Base-by-base conservation (phyloP, 2,888 invertebrate genomes). In the Campopleginae sp. region DNA sequence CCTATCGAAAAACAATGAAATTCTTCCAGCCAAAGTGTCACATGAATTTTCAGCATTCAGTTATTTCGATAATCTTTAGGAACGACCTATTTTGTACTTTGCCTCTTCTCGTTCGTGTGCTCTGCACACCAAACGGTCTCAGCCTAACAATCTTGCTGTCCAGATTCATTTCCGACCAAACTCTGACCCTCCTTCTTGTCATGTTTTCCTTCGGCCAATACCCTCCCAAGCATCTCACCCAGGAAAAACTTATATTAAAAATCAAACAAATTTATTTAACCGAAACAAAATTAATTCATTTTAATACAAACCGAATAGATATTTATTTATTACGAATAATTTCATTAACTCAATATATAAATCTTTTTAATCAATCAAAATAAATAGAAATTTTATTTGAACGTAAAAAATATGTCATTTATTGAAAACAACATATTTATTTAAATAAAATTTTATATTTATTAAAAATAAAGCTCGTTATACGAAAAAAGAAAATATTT, bases 1-100 rank as follows among this genome's bases (percentile, higher is more conserved):
- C 61, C 12, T 17, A 75, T 75, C 61, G 58, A 75, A 75, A 75
- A 75, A 74, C 27, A 74, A 63, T 58, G 27, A 75, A 44, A 61
- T 75, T 75, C 74, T 42, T 42, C 44, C 10, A 10, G 27, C 7
- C 54, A 10, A n/a, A 31, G 19, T 12, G 23, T 33, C 61, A 17
- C 17, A 17, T 10, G 19, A 7, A 14, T 6, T 0, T 38, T 33
- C 14, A 8, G 42, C 58, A 54, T 58, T 19, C 14, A 33, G 58
- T 75, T 51, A 75, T 75, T 61, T 38, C 38, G 80, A 23, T 75
- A 6, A 42, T 44, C 74, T 14, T 14, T 23, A 66, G 14, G 54
- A 72, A 42, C 44, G 7, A 42, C 10, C 33, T 63, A 27, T 58
- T 58, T 58, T 38, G 1, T 38, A 8, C 10, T 38, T 38, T 1